Evolutionary conservation across 2,797 vertebrate genomes (phyloP).

Genomic region (Somateria mollissima): DNA sequence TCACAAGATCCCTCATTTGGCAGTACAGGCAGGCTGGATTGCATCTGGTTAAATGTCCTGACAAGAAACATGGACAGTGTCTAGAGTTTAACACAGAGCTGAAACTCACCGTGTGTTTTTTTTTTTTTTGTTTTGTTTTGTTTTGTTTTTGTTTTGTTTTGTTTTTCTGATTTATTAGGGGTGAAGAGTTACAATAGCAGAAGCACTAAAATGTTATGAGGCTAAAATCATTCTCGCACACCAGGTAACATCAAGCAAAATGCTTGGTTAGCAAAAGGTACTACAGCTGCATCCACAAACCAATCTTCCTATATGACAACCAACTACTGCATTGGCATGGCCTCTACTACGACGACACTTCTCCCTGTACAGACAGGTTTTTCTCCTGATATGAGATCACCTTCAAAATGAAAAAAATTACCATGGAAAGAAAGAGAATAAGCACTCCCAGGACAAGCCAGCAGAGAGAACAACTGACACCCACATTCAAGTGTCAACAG

Average conservation of each 20-base stretch:
- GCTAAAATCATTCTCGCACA: background rate
- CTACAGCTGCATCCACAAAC: background rate
- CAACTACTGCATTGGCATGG: background rate
- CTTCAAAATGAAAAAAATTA: background rate
- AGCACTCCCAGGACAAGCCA: background rate
- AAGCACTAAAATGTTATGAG: background rate
- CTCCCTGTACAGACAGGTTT: background rate
- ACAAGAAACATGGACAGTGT: background rate
- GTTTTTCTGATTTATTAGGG: background rate
- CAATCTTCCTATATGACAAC: background rate
- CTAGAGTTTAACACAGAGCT: background rate
- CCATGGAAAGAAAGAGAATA: background rate
- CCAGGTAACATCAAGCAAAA: background rate
- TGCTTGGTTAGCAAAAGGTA: background rate
- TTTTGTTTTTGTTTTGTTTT: rapidly evolving
- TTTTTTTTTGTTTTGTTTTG: rapidly evolving
- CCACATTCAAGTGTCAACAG: background rate
- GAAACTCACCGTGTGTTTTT: background rate
- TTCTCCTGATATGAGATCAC: background rate
- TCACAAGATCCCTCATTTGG: background rate
- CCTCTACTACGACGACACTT: background rate
- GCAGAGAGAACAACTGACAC: background rate
- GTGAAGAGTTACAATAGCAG: background rate
- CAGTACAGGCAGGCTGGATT: background rate
- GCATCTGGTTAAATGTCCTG: background rate